These are phyloP conservation scores for Anser cygnoides DNA, from an alignment of 2,113 vertebrate species.

Conservation along the genomic window DNA sequence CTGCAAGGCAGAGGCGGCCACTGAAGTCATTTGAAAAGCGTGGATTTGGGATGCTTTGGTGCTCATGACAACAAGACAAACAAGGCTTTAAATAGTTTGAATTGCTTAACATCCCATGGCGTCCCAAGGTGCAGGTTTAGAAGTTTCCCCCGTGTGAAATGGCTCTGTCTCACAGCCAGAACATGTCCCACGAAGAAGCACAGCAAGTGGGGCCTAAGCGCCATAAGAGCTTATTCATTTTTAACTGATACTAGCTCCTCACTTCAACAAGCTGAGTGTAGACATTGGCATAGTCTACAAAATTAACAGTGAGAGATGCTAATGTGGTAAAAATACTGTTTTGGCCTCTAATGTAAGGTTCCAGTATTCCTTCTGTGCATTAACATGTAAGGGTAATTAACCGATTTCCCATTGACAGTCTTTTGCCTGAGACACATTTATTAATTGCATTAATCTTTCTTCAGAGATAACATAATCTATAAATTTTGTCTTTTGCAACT, in stretches of 20 bases:
- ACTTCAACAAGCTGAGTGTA: not conserved
- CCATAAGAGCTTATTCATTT: not conserved
- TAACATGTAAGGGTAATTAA: slow-evolving; percentile 16
- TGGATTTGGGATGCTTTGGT: not conserved
- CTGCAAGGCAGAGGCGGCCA: not conserved
- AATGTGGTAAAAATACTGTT: not conserved
- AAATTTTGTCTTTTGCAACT: slow-evolving; percentile 20
- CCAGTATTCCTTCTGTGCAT: not conserved
- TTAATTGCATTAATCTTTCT: slow-evolving; percentile 31
- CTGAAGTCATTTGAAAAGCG: not conserved
- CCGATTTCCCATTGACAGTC: not conserved
- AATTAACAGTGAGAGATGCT: not conserved
- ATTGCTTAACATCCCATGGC: not conserved
- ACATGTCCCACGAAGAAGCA: not conserved
- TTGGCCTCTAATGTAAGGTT: not conserved
- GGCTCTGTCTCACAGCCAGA: not conserved
- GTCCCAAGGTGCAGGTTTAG: not conserved
- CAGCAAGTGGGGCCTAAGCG: not conserved
- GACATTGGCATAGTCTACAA: not conserved
- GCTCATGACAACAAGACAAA: not conserved
- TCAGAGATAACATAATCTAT: not conserved
- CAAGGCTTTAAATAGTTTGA: not conserved
- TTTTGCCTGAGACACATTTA: not conserved
- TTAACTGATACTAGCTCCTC: not conserved
- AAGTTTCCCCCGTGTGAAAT: not conserved